Conservation (phyloP, 2,797 vertebrate species). For the Rhinichthys osculus region DNA sequence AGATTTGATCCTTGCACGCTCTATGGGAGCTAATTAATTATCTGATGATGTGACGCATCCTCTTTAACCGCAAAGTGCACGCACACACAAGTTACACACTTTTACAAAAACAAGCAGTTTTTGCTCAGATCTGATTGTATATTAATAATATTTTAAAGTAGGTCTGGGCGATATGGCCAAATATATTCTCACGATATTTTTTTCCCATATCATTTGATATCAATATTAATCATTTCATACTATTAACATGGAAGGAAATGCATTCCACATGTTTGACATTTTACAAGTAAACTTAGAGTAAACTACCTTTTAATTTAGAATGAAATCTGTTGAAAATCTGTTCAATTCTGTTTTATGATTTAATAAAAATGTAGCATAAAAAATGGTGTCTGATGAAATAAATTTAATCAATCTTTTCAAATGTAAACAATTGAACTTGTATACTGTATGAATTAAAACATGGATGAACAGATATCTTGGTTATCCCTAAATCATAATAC, state of each 20-base stretch:
- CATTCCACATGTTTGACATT: background rate
- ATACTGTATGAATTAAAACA: too few species aligned
- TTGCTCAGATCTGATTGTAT: background rate
- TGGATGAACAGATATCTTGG: background rate
- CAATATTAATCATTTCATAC: background rate
- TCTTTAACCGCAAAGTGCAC: conserved; percentile 12
- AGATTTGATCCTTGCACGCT: background rate
- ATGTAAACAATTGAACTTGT: background rate
- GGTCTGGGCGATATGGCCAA: background rate
- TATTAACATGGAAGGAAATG: background rate
- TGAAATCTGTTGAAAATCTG: background rate
- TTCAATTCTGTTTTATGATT: background rate
- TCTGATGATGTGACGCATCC: conserved; percentile 9
- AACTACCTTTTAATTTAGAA: background rate
- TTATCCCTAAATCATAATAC: background rate
- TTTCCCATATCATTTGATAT: background rate
- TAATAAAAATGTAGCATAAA: background rate
- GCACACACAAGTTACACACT: background rate
- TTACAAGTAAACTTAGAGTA: background rate
- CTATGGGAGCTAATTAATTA: conserved; percentile 8
- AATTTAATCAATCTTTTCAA: background rate
- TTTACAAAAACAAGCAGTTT: background rate
- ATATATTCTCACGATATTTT: background rate
- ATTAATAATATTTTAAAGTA: background rate
- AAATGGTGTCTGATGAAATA: background rate